Base-by-base conservation (phyloP, 2,888 invertebrate species). In the Cephalotes varians region DNA sequence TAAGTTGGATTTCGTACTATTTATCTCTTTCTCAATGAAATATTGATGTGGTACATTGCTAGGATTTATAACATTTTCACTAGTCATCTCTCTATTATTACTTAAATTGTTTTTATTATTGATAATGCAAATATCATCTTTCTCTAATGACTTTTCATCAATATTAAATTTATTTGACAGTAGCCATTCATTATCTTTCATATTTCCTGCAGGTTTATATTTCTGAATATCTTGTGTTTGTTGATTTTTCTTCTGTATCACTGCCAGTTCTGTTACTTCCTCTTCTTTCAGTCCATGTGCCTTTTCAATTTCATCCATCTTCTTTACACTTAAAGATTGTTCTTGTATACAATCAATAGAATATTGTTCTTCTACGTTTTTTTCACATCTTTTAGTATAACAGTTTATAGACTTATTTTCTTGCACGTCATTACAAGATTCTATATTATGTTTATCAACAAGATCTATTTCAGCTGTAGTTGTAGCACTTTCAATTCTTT, bases 21-120 rank as follows among this genome's bases (percentile, higher is more conserved):
- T 91, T 37, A 93, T 93, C 31, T 94, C 94, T 51, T 90, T 88
- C 73, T 94, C 93, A 49, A 93, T 93, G 0, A 93, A 87, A 73
- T 94, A 93, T 62, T 93, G 94, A 84, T 94, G 92, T 0, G 93
- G 93, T 82, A 93, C 82, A 85, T 92, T 92, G 0, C 84, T 87
- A 21, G 92, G 85, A 69, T 92, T 90, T 1, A 71, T 62, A n/a
- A n/a, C n/a, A 40, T 85, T 10, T 37, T 88, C 85, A 21, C 88
- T 88, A 10, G 25, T 37, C 18, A 2, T 47, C 21, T 40, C 28
- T 37, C 37, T 31, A 1, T 18, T 15, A n/a, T 58, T 54, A 71
- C 51, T 28, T 25, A n/a, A 18, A 51, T 21, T 44, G 9, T 56
- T 10, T 21, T 56, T 54, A 56, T 37, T 67, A 47, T 21, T 58